phyloP scores from a whole-genome alignment of 2,113 vertebrate genomes.

The Protomyctophum bolini region DNA sequence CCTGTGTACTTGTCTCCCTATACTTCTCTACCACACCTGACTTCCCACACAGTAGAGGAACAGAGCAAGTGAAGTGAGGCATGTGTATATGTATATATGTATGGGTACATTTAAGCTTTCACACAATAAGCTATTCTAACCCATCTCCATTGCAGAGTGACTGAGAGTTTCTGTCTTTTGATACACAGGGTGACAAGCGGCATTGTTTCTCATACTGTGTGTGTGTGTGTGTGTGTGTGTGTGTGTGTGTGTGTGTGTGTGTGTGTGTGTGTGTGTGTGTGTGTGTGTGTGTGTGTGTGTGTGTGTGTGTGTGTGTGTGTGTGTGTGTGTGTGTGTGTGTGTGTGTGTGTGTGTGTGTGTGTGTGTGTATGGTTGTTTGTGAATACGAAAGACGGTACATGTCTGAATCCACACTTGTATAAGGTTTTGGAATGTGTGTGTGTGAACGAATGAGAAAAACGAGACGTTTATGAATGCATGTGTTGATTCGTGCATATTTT shows the following conservation, averaged over 20 bases:
- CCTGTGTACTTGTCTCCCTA: not conserved
- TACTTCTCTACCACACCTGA: slow-evolving; percentile 42
- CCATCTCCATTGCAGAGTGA: slow-evolving; percentile 37
- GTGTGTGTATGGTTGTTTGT: too few relatives aligned
- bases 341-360: too few relatives aligned
- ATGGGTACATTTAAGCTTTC: slow-evolving; percentile 32
- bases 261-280: slow-evolving; percentile 7
- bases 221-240: not conserved
- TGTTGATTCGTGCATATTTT: too few relatives aligned
- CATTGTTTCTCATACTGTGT: not conserved
- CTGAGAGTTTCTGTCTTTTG: slow-evolving; percentile 49
- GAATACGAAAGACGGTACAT: too few relatives aligned
- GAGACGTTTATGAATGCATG: too few relatives aligned
- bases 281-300: not conserved
- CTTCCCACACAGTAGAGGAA: slow-evolving; percentile 29
- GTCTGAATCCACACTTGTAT: too few relatives aligned
- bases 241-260: not conserved
- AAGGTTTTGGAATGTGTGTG: not conserved
- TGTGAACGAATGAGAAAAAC: not conserved
- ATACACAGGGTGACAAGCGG: not conserved
- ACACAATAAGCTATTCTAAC: slow-evolving; percentile 57
- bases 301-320: slow-evolving; percentile 4
- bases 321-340: not conserved
- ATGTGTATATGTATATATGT: not conserved
- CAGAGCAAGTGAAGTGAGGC: not conserved